A percentile compares a stretch with the other conserved stretches of the same genome.
These are phyloP conservation scores for Peromyscus maniculatus DNA, from an alignment of 2,113 vertebrate genomes.

Conservation along the genomic window DNA sequence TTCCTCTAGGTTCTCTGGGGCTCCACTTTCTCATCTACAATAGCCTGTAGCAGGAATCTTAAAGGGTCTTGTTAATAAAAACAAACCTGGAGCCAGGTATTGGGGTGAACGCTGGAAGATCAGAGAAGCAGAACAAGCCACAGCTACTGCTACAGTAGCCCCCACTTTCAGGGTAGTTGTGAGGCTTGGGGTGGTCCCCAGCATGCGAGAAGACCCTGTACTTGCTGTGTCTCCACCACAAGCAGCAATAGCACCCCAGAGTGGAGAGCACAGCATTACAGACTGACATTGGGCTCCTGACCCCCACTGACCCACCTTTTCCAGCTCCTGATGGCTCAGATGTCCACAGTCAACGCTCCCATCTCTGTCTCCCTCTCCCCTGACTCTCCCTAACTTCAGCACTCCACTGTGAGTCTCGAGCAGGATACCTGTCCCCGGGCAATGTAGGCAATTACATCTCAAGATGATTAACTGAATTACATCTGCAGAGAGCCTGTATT, in stretches of 20 bases:
- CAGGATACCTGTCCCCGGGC: background rate
- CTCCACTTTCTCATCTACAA: background rate
- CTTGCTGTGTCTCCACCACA: background rate
- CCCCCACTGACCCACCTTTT: background rate
- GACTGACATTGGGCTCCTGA: background rate
- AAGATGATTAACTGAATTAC: background rate
- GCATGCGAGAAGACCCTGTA: rapidly evolving
- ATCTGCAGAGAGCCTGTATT: background rate
- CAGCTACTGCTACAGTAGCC: no score
- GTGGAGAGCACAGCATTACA: no score
- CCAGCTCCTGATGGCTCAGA: background rate
- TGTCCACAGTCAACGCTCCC: background rate
- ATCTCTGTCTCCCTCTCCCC: background rate
- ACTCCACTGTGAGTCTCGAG: background rate
- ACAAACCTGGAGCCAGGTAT: no score
- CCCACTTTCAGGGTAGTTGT: background rate
- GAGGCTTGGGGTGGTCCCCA: background rate
- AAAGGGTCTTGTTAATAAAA: no score
- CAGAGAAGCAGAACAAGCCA: no score
- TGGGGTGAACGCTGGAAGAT: no score
- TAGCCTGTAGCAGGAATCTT: no score
- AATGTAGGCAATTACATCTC: background rate
- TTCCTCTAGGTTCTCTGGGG: background rate
- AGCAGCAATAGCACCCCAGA: background rate
- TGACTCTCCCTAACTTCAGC: background rate